Evolutionary conservation across 30 jellyfish, hydroid and myxozoan genomes (phyloP).

Genomic region (Turritopsis dohrnii): DNA sequence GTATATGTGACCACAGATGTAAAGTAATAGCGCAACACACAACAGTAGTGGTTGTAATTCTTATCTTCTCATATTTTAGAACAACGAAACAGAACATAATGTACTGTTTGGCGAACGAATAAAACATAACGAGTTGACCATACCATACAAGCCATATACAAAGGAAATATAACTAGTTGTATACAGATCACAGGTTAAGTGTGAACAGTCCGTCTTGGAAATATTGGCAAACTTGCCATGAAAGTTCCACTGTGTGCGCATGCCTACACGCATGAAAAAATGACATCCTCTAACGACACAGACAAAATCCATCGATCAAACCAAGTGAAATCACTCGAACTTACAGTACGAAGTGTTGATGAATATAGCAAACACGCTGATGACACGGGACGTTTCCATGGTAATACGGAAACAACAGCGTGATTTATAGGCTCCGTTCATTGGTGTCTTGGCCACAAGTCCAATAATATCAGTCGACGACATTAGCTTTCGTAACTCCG

Average conservation of each 20-base stretch:
- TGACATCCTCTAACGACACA: not conserved
- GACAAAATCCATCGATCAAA: not conserved
- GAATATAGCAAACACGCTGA: not conserved
- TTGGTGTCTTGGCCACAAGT: no score
- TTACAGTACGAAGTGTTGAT: not conserved
- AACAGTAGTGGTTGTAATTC: no score
- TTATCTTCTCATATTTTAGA: no score
- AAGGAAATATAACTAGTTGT: not conserved
- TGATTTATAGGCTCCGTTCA: no score
- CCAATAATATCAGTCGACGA: no score
- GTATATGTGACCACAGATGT: no score
- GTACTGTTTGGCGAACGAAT: not conserved
- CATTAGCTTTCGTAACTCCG: no score
- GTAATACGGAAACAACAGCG: no score
- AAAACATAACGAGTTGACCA: not conserved
- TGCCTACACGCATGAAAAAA: not conserved
- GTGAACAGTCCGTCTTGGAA: not conserved
- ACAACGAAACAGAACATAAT: not conserved
- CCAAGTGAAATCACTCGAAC: not conserved
- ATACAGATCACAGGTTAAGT: not conserved
- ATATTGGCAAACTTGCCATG: not conserved
- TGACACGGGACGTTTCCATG: not conserved
- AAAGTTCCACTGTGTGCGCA: not conserved
- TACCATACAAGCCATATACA: not conserved
- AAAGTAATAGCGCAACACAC: no score